Evolutionary conservation across 2,113 vertebrate species (phyloP), one percentile per base, ranked within the genome.

Genomic region (Sigmodon hispidus): DNA sequence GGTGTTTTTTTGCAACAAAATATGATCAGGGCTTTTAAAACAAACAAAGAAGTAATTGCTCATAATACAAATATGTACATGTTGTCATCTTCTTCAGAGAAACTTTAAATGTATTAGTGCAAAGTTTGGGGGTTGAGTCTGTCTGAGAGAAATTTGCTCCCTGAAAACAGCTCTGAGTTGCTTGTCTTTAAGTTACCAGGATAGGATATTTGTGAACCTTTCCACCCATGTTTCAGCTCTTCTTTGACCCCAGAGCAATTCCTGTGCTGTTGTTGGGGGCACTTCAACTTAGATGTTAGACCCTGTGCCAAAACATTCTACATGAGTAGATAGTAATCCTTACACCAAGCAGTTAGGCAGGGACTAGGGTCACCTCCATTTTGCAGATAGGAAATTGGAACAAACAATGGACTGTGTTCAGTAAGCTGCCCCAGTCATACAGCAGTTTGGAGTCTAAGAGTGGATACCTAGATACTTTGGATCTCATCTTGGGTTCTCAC

Each of bases 1-100:
- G 22, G 40, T 10, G 91, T 50, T 90, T 87, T 87, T 89, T n/a
- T 26, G 34, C 55, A 96, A 75, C 79, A 86, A 96, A 92, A 96
- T 83, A 91, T 89, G 55, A 84, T 22, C 21, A 70, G 31, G 69
- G 45, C n/a, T 79, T 90, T 86, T 72, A 50, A 90, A 87, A 96
- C 61, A 55, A 21, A 36, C 22, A 40, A 92, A 43, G 59, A 87
- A 69, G 13, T 63, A 91, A 84, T 81, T 94, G 84, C 5, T 4
- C 29, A 19, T 80, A 87, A 96, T 93, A 79, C 11, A 73, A 96
- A 24, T 84, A 50, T 40, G 15, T 34, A 45, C 43, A 45, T 43
- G 67, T n/a, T 89, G 22, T 73, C 36, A 70, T 83, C 70, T 88
- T 91, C 61, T 90, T 94, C 79, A 76, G 43, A 48, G 19, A 57